phyloP scores from a whole-genome alignment of 1,140 invertebrate species.

The Phortica variegata region DNA sequence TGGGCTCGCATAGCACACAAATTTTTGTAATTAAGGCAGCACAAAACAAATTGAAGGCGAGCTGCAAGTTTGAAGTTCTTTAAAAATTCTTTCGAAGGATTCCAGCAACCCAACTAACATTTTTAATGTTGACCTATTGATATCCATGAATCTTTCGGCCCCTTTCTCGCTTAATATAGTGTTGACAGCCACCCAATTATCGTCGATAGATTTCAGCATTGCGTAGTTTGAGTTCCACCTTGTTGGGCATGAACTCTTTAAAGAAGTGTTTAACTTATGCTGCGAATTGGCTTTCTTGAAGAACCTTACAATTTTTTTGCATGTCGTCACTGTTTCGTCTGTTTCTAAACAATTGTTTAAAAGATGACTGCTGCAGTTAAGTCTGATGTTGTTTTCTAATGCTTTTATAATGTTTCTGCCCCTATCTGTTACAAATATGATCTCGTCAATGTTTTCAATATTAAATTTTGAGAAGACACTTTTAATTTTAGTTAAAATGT shows the following conservation, averaged over 20 bases:
- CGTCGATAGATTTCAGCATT: constrained; percentile 19
- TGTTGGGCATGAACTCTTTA: constrained; percentile 7
- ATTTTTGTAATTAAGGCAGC: too few species aligned
- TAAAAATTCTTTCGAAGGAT: too few species aligned
- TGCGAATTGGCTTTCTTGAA: constrained; percentile 2
- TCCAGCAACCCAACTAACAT: not conserved
- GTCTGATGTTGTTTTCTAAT: constrained; percentile 20
- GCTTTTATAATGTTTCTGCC: constrained; percentile 22
- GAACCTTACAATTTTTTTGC: too few species aligned
- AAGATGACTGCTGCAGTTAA: constrained; percentile 20
- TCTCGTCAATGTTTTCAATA: constrained; percentile 18
- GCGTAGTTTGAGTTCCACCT: constrained; percentile 14
- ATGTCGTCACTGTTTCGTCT: too few species aligned
- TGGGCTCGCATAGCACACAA: too few species aligned
- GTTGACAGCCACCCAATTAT: constrained; percentile 16
- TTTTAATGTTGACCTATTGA: constrained; percentile 18
- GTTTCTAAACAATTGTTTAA: constrained; percentile 9
- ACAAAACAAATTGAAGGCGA: too few species aligned
- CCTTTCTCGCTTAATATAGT: constrained; percentile 7
- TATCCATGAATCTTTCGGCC: constrained; percentile 13
- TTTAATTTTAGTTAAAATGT: constrained; percentile 16
- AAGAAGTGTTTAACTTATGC: constrained; percentile 1
- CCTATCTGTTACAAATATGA: constrained; percentile 21
- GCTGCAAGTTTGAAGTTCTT: too few species aligned
- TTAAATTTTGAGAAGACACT: constrained; percentile 18